Evolutionary conservation across 2,888 invertebrate species (phyloP).

Genomic region (Brachypalpus laphriformis): DNA sequence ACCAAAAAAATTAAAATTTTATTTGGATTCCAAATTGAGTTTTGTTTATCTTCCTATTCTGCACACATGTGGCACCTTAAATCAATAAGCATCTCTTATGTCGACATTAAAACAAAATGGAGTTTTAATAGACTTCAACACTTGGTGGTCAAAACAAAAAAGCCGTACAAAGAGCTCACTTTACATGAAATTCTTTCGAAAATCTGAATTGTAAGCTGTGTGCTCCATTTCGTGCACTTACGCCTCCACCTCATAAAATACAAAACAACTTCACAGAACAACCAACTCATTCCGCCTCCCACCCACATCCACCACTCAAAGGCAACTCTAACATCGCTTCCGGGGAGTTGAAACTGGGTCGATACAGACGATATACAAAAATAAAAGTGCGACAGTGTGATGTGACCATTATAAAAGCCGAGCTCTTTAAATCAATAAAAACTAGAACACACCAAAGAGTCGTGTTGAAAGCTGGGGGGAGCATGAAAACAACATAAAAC

Average conservation of each 20-base stretch:
- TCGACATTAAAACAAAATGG: not conserved
- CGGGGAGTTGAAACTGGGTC: constrained; percentile 66
- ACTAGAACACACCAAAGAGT: constrained; percentile 47
- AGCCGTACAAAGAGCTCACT: not conserved
- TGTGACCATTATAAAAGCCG: constrained; percentile 48
- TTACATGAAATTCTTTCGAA: constrained; percentile 10
- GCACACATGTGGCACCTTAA: constrained; percentile 8
- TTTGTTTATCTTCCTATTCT: too few species aligned
- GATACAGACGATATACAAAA: constrained; percentile 38
- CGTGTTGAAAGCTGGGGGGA: constrained; percentile 1
- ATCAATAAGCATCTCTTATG: constrained; percentile 23
- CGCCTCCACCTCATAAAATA: constrained; percentile 9
- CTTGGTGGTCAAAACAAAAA: not conserved
- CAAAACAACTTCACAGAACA: not conserved
- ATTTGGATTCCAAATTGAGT: not conserved
- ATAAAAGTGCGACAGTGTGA: constrained; percentile 44
- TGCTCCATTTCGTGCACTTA: constrained; percentile 23
- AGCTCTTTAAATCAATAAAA: constrained; percentile 64
- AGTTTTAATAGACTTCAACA: not conserved
- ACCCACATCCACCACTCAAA: not conserved
- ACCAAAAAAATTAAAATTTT: not conserved
- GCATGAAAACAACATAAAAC: constrained; percentile 9
- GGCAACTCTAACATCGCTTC: constrained; percentile 53
- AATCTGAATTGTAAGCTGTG: constrained; percentile 40
- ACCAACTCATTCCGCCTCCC: not conserved